phyloP scores from a whole-genome alignment of 2,888 invertebrate genomes.

The Limnephilus rhombicus region DNA sequence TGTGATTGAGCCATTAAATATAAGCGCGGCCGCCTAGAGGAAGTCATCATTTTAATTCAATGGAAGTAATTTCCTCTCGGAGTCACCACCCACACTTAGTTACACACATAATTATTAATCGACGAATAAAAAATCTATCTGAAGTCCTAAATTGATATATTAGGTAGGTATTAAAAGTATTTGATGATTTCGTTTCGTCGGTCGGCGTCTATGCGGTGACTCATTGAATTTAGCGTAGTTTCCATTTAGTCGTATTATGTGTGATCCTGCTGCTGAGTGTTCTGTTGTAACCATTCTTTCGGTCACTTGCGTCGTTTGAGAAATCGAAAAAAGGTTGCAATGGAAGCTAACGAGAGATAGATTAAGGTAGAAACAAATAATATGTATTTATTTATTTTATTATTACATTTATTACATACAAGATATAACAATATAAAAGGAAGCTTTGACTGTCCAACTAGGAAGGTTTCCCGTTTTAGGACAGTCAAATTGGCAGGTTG shows the following conservation, averaged over 20 bases:
- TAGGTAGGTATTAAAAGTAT: not conserved
- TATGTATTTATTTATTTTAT: no score
- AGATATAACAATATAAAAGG: no score
- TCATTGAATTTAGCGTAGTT: not conserved
- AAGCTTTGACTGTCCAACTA: no score
- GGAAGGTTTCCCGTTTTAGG: no score
- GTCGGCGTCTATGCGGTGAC: not conserved
- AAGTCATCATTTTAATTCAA: constrained; percentile 55
- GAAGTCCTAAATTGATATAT: not conserved
- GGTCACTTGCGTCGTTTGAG: not conserved
- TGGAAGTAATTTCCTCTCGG: constrained; percentile 51
- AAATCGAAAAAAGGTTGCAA: not conserved
- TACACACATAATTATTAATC: constrained; percentile 20
- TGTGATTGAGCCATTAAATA: constrained; percentile 52
- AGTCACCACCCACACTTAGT: constrained; percentile 27
- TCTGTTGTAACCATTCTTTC: not conserved
- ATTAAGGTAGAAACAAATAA: no score
- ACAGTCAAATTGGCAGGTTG: no score
- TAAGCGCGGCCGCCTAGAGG: constrained; percentile 33
- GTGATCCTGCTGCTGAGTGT: not conserved
- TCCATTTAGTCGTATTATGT: not conserved
- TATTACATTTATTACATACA: no score
- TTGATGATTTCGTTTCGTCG: not conserved
- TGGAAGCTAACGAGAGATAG: not conserved
- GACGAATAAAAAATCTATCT: not conserved